Evolutionary conservation across 2,797 vertebrate species (phyloP), one percentile per base, ranked within the genome.

Genomic region (Cercopithecus petaurista): DNA sequence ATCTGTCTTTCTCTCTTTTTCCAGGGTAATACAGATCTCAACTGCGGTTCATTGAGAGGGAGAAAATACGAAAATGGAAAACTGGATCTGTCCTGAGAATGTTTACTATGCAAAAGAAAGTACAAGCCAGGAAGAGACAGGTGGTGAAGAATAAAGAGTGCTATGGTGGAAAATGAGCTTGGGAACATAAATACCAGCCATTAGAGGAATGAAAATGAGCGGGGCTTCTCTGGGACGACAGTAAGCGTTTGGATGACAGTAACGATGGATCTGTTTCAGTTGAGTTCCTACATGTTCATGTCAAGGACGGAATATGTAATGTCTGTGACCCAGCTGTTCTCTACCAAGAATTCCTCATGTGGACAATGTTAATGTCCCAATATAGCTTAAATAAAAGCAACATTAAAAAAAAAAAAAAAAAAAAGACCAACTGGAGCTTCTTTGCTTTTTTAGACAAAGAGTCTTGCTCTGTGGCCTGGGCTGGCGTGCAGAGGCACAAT

Each of bases 291-390:
- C 92, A 98, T 93, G 98, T 98, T 99, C 98, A 99, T 77, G 87
- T 98, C 98, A 99, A 98, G 46, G 98, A 99, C 24, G 89, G 98
- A 98, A 98, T 95, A 92, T 98, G 93, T 98, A 98, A 96, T 93
- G 52, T 85, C 97, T 98, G 92, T 96, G 83, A 95, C 95, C 97
- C 95, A 82, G 96, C 96, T 88, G 41, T 82, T 86, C 97, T 94
- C 94, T 97, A 67, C 75, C 97, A 98, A 95, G 95, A 96, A 98
- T 90, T 88, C 8, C 41, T 90, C 82, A 50, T 79, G 59, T 64
- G 79, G 86, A 88, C 2, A 97, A 59, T 80, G 39, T 93, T 89
- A 87, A 96, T 98, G 96, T 95, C 92, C 98, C 96, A 98, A 98
- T 98, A 98, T 98, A 98, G 76, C 19, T 90, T 94, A 95, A 64